These are phyloP conservation scores for Platichthys stellatus DNA, from an alignment of 2,113 vertebrate species.

Conservation along the genomic window DNA sequence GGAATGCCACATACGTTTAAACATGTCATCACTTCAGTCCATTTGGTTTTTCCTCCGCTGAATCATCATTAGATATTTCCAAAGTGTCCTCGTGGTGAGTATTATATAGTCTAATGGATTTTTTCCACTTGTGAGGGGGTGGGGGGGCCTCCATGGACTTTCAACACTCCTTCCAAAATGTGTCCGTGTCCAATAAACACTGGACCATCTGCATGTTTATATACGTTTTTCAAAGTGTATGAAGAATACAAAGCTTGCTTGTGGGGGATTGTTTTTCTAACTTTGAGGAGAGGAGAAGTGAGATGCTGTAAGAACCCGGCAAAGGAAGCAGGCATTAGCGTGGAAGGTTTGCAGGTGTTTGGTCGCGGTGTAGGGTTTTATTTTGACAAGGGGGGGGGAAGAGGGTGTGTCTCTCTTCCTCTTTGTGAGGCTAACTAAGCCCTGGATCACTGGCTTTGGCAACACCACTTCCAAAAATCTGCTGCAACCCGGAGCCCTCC, in stretches of 20 bases:
- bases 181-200: not conserved
- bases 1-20: slow-evolving; percentile 23
- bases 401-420: slow-evolving; percentile 47
- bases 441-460: slow-evolving; percentile 60
- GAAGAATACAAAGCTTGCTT: slow-evolving; percentile 14
- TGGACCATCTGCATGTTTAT: slow-evolving; percentile 9
- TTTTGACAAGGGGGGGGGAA: slow-evolving; percentile 57
- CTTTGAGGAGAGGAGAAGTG: slow-evolving; percentile 8
- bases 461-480: slow-evolving; percentile 52
- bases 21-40: slow-evolving; percentile 45
- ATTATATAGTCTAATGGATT: too few relatives aligned
- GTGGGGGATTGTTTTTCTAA: slow-evolving; percentile 21
- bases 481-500: slow-evolving; percentile 40
- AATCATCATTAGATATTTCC: not conserved
- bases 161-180: slow-evolving; percentile 11
- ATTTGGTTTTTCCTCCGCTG: slow-evolving; percentile 15
- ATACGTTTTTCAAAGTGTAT: slow-evolving; percentile 4
- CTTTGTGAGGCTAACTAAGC: slow-evolving; percentile 54
- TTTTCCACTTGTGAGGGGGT: not conserved
- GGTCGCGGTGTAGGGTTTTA: slow-evolving; percentile 52
- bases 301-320: slow-evolving; percentile 16
- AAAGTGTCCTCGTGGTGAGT: not conserved
- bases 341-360: slow-evolving; percentile 58
- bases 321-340: slow-evolving; percentile 37
- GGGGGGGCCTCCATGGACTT: not conserved